Evolutionary conservation across 2,888 invertebrate genomes (phyloP).

Genomic region (Athripsodes cinereus): DNA sequence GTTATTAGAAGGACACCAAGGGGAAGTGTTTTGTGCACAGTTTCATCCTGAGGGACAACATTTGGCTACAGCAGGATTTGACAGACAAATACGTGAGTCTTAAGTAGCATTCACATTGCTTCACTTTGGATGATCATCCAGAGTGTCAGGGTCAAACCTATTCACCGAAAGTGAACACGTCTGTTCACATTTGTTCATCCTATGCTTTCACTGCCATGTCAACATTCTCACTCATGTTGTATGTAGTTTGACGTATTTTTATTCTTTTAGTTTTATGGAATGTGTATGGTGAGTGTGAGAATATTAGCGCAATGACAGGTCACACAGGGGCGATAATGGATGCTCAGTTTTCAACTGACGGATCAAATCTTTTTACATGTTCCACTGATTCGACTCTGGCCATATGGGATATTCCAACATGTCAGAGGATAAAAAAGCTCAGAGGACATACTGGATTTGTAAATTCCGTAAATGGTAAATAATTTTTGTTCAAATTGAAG

Average conservation of each 20-base stretch:
- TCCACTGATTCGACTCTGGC: constrained; percentile 93
- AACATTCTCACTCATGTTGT: too few species aligned
- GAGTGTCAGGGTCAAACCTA: too few species aligned
- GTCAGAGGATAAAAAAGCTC: constrained; percentile 80
- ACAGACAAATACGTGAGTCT: constrained; percentile 86
- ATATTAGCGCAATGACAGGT: constrained; percentile 86
- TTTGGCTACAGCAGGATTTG: constrained; percentile 91
- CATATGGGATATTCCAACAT: constrained; percentile 91
- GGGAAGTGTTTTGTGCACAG: constrained; percentile 87
- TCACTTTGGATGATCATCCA: too few species aligned
- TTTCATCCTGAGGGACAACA: constrained; percentile 97
- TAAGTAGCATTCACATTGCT: background rate
- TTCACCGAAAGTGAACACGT: too few species aligned
- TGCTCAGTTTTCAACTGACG: constrained; percentile 80
- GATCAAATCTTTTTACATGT: constrained; percentile 79
- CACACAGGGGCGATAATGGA: constrained; percentile 96
- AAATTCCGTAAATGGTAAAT: constrained; percentile 59
- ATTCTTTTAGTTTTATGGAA: constrained; percentile 76
- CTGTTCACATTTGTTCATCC: too few species aligned
- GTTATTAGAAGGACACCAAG: constrained; percentile 93
- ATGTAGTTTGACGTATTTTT: too few species aligned
- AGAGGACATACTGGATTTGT: constrained; percentile 78
- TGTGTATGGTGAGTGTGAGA: constrained; percentile 97
- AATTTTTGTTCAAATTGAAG: background rate
- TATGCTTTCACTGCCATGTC: too few species aligned